Conservation (phyloP, 2,888 invertebrate genomes). For the Fragum sueziense region DNA sequence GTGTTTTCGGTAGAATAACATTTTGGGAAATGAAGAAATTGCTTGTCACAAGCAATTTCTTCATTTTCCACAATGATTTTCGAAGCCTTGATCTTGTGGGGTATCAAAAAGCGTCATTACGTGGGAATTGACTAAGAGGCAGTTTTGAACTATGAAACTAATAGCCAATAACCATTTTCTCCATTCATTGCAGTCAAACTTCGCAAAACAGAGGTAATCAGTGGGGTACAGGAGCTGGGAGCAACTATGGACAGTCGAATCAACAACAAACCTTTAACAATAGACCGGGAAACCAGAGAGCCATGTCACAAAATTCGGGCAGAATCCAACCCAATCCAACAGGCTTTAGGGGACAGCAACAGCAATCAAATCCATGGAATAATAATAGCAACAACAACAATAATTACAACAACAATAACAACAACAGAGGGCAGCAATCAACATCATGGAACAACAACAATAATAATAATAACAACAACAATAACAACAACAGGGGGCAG, state of each 20-base stretch:
- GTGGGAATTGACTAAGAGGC: no score
- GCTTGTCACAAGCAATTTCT: conserved; percentile 7
- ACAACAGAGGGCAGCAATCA: background rate
- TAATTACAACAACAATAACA: background rate
- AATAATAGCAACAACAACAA: background rate
- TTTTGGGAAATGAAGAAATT: background rate
- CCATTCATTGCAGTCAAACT: background rate
- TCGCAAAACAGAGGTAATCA: background rate
- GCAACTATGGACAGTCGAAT: background rate
- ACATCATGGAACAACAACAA: background rate
- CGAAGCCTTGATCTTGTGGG: no score
- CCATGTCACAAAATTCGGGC: background rate
- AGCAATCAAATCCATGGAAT: background rate
- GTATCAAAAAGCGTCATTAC: no score
- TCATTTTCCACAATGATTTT: background rate
- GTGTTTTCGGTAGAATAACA: no score
- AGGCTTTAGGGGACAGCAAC: background rate
- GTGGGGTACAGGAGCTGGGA: background rate
- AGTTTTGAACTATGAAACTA: no score
- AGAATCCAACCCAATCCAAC: background rate
- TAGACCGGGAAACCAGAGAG: background rate
- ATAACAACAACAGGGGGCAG: background rate
- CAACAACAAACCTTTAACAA: background rate
- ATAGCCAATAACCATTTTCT: no score
- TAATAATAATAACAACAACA: background rate